Percentiles rank a stretch among this genome's conserved stretches.
Evolutionary conservation across 2,797 vertebrate species (phyloP).

Genomic region (Prionace glauca): DNA sequence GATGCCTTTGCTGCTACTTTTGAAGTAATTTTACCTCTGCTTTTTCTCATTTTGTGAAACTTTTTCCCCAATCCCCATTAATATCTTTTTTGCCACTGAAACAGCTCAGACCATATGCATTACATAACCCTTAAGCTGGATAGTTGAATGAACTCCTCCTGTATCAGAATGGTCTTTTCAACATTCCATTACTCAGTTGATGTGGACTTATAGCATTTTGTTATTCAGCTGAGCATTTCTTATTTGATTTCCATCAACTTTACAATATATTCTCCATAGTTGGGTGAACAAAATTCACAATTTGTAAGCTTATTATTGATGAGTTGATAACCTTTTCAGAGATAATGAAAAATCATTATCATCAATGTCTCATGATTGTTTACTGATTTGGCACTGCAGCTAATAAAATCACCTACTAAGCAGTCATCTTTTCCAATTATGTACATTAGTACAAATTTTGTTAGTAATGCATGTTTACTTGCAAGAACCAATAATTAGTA

Average conservation of each 20-base stretch:
- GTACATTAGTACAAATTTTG: background rate
- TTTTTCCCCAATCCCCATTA: background rate
- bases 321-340: background rate
- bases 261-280: background rate
- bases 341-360: background rate
- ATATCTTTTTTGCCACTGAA: background rate
- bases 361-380: background rate
- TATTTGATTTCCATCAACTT: background rate
- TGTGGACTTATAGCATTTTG: background rate
- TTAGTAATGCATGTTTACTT: background rate
- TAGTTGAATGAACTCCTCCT: background rate
- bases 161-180: background rate
- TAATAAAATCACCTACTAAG: background rate
- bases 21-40: background rate
- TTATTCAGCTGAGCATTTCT: background rate
- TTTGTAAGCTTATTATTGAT: background rate
- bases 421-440: background rate
- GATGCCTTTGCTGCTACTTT: background rate
- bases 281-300: background rate
- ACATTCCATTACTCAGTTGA: background rate
- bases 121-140: background rate
- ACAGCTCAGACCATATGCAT: background rate
- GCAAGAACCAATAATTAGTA: background rate
- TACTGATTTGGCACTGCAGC: background rate
- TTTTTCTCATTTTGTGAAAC: background rate